Evolutionary conservation across 2,888 invertebrate species (phyloP), one percentile per base, ranked within the genome.

Genomic region (Cephalotes varians): DNA sequence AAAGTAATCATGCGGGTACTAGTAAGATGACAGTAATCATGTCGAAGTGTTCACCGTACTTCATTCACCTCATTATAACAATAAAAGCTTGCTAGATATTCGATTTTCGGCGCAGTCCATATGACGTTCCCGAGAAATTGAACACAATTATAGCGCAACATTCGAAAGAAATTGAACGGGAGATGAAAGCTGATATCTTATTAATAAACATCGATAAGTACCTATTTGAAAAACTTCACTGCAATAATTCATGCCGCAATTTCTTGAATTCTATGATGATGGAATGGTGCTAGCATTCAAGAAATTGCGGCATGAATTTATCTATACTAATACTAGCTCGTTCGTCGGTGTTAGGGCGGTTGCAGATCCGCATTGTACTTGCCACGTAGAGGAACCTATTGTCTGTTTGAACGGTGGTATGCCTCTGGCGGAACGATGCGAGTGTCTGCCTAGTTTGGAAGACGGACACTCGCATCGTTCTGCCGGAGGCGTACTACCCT

Each of bases 31-130:
- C n/a, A n/a, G n/a, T n/a, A n/a, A n/a, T n/a, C n/a, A 98, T 93
- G 98, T 99, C 0, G 98, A 99, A 93, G 97, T 99, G 0, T 99
- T 99, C 93, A 99, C 99, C 0, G 98, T 99, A 1, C 96, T 98
- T 44, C 96, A 96, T 89, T 96, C 97, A 21, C 96, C 96, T 1
- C 96, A 97, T 90, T 96, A 96, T 85, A 95, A 95, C 56, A 95
- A 95, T 82, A 92, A 94, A 15, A 95, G 96, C 0, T 96, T 97
- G 15, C 95, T 98, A 85, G 99, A 99, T 92, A 97, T 99, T 0
- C 95, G 99, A 88, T 99, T 97, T 93, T 97, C 99, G 0, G 99
- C 98, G 98, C 0, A 99, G 99, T 0, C 99, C 99, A 0, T 99
- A 98, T 94, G 98, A 98, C 93, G 96, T 97, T 0, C 96, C 98